Evolutionary conservation across 2,113 vertebrate species (phyloP).

Genomic region (Pseudopodoces humilis): DNA sequence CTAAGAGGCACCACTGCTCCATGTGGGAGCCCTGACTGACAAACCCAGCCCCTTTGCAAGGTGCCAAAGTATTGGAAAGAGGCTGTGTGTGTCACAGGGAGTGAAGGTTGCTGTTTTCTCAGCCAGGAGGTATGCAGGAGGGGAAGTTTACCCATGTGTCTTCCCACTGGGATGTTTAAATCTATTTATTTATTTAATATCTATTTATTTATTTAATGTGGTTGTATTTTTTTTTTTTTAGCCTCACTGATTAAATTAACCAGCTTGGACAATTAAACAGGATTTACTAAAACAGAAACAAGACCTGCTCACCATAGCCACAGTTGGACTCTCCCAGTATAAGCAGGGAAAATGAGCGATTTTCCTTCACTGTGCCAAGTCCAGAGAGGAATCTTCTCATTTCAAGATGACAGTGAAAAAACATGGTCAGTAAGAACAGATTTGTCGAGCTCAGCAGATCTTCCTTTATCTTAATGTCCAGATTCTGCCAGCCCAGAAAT

Average conservation of each 20-base stretch:
- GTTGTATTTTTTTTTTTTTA: background rate
- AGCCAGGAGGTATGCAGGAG: background rate
- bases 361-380: background rate
- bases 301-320: background rate
- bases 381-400: background rate
- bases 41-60: background rate
- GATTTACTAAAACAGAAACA: background rate
- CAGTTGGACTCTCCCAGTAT: background rate
- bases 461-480: slow-evolving; percentile 26
- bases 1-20: background rate
- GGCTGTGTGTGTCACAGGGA: background rate
- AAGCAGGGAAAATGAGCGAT: background rate
- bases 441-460: background rate
- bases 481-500: slow-evolving; percentile 4
- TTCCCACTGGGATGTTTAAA: background rate
- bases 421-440: background rate
- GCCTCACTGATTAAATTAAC: background rate
- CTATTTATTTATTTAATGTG: background rate
- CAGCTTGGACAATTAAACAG: background rate
- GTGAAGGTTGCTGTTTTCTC: background rate
- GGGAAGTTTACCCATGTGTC: background rate
- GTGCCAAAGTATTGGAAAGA: background rate
- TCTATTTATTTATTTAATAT: background rate
- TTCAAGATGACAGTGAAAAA: background rate
- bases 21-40: background rate